Evolutionary conservation across 2,888 invertebrate genomes (phyloP).

Genomic region (Amphipyra tragopoginis): DNA sequence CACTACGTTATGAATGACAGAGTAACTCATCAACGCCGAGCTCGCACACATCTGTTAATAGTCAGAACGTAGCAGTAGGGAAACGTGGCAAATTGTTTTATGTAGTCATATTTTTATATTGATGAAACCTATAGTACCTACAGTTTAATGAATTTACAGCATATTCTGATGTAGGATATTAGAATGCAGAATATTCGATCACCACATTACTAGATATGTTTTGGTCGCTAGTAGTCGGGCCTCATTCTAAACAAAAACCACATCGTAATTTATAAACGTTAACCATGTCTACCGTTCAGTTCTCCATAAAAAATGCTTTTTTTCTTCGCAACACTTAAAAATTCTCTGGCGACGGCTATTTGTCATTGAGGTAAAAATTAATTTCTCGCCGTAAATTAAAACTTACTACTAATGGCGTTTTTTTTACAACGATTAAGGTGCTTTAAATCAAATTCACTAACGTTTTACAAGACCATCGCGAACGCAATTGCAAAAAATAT

Average conservation of each 20-base stretch:
- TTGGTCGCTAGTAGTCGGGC: too few species aligned
- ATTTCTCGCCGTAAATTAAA: slow-evolving; percentile 26
- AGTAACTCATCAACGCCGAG: slow-evolving; percentile 52
- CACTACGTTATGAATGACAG: slow-evolving; percentile 52
- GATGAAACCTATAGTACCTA: too few species aligned
- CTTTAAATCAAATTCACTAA: slow-evolving; percentile 26
- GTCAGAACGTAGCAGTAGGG: slow-evolving; percentile 14
- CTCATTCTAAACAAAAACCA: too few species aligned
- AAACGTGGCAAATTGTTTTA: slow-evolving; percentile 23
- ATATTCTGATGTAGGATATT: too few species aligned
- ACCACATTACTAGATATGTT: too few species aligned
- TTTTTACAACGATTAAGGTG: slow-evolving; percentile 36
- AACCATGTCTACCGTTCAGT: neutral
- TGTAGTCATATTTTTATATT: neutral
- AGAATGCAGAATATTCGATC: too few species aligned
- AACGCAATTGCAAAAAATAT: neutral
- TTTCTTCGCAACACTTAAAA: slow-evolving; percentile 18
- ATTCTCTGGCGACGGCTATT: slow-evolving; percentile 26
- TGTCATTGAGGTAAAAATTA: slow-evolving; percentile 35
- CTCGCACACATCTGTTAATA: slow-evolving; percentile 34
- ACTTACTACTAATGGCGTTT: slow-evolving; percentile 25
- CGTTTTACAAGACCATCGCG: neutral
- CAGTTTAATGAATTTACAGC: neutral
- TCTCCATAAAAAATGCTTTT: neutral
- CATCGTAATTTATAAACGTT: neutral